Evolutionary conservation across 2,888 invertebrate genomes (phyloP).

Genomic region (Drosophila picticornis): DNA sequence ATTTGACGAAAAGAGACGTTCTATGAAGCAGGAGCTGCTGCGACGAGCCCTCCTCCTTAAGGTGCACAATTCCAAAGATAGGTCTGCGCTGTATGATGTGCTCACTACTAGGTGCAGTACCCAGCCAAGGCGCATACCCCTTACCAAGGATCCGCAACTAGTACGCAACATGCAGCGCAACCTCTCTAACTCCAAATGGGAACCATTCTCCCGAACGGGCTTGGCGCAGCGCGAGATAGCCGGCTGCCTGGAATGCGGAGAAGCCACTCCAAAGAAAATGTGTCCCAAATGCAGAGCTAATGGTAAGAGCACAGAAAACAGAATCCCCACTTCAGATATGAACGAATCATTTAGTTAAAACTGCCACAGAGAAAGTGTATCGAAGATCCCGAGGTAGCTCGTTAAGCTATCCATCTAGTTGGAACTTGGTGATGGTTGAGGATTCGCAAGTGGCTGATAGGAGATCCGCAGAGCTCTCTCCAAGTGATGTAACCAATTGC

Average conservation of each 20-base stretch:
- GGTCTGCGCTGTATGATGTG: constrained; percentile 18
- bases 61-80: neutral
- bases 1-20: constrained; percentile 28
- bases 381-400: constrained; percentile 50
- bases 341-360: neutral
- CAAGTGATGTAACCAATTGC: constrained; percentile 34
- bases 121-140: neutral
- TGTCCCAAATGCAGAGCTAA: constrained; percentile 9
- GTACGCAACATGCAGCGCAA: constrained; percentile 26
- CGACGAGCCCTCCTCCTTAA: constrained; percentile 31
- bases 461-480: neutral
- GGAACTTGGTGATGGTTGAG: constrained; percentile 29
- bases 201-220: neutral
- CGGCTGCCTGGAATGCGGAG: neutral
- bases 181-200: neutral
- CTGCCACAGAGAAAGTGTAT: constrained; percentile 14
- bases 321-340: neutral
- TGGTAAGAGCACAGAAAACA: constrained; percentile 21
- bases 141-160: constrained; percentile 8
- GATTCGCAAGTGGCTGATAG: neutral
- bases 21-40: constrained; percentile 43
- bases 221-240: constrained; percentile 5
- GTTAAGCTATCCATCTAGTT: constrained; percentile 58
- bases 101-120: neutral
- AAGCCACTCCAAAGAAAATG: neutral